Conservation (phyloP, 2,113 vertebrate genomes). For the Ellobius talpinus region DNA sequence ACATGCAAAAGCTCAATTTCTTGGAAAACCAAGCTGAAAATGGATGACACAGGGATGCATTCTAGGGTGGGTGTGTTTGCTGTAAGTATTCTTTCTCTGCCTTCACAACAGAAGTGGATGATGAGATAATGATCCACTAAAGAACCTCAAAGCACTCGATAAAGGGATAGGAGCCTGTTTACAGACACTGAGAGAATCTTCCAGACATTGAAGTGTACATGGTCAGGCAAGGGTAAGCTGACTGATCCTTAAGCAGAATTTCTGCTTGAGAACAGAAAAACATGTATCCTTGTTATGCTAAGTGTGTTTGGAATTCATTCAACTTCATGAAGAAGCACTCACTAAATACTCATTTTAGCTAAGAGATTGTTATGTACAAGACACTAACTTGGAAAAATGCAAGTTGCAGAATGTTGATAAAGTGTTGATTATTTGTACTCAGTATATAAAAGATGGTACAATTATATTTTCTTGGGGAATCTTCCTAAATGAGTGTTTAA, state of each 20-base stretch:
- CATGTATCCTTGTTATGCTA: neutral
- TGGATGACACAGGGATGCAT: neutral
- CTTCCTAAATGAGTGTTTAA: neutral
- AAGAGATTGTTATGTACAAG: neutral
- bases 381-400: neutral
- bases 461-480: neutral
- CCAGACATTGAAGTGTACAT: neutral
- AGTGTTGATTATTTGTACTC: neutral
- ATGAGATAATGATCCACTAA: neutral
- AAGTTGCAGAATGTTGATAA: neutral
- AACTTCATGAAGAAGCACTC: neutral
- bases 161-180: neutral
- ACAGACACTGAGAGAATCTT: neutral
- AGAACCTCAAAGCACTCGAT: neutral
- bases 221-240: too few relatives aligned
- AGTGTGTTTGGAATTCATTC: neutral
- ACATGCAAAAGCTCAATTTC: neutral
- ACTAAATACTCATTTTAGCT: neutral
- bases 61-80: neutral
- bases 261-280: neutral
- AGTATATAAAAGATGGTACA: neutral
- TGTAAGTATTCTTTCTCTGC: neutral
- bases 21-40: neutral
- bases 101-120: neutral
- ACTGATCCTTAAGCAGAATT: neutral